phyloP scores from a whole-genome alignment of 2,888 invertebrate species.

The Ormyrus nitidulus region DNA sequence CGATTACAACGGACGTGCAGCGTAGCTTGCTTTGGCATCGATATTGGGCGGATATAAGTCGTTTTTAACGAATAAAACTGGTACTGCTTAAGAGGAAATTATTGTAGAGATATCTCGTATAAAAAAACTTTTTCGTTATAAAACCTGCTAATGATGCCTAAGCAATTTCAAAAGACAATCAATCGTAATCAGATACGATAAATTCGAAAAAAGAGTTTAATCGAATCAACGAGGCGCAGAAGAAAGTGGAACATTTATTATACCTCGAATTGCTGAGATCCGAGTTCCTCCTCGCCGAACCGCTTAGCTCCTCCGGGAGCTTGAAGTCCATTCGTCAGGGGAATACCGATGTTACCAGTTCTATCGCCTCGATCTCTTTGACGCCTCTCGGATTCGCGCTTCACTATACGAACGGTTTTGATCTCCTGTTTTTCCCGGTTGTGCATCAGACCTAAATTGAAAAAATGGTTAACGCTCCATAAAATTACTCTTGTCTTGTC shows the following conservation, averaged over 20 bases:
- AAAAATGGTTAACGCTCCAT: background rate
- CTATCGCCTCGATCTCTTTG: conserved; percentile 87
- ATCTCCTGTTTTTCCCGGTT: conserved; percentile 90
- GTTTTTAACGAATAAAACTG: too few relatives aligned
- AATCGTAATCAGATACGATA: background rate
- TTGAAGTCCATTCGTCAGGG: conserved; percentile 67
- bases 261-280: conserved; percentile 68
- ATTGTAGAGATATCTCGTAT: too few relatives aligned
- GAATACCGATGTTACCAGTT: conserved; percentile 73
- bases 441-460: conserved; percentile 73
- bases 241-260: conserved; percentile 28
- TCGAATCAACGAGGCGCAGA: too few relatives aligned
- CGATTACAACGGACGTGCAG: too few relatives aligned
- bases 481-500: background rate
- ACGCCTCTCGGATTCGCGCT: conserved; percentile 91
- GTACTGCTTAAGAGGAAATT: too few relatives aligned
- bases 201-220: conserved; percentile 25
- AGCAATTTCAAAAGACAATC: background rate
- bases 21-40: too few relatives aligned
- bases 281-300: conserved; percentile 67
- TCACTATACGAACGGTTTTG: conserved; percentile 95
- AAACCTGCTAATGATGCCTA: too few relatives aligned
- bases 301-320: conserved; percentile 69
- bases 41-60: too few relatives aligned
- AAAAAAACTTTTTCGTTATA: too few relatives aligned